Conservation (phyloP, 2,113 vertebrate species). For the Upupa epops region DNA sequence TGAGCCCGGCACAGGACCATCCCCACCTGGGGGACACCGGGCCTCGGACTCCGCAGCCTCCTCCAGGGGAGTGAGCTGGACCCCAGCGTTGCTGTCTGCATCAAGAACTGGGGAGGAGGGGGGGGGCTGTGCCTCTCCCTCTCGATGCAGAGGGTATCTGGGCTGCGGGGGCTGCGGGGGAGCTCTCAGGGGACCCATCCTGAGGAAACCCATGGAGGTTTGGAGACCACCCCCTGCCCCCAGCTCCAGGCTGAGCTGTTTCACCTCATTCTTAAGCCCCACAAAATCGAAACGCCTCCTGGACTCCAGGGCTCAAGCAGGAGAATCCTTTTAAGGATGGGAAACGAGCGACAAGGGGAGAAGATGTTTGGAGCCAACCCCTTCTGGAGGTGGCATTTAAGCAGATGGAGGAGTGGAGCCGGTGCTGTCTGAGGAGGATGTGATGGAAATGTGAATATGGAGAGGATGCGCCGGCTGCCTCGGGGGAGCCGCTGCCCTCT, state of each 20-base stretch:
- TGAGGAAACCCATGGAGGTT: neutral
- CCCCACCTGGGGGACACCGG: neutral
- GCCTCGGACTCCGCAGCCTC: neutral
- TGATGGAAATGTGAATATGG: slow-evolving; percentile 52
- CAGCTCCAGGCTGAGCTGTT: rapidly evolving
- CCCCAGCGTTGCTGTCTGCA: rapidly evolving
- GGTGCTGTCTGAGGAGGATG: slow-evolving; percentile 35
- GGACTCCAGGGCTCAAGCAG: neutral
- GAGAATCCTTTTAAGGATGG: neutral
- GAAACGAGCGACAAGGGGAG: neutral
- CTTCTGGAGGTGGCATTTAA: slow-evolving; percentile 37
- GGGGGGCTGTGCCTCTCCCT: neutral
- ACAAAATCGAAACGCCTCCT: rapidly evolving
- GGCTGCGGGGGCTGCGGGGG: neutral
- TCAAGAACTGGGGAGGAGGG: neutral
- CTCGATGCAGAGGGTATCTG: neutral
- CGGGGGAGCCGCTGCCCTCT: neutral
- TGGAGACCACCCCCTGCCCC: neutral
- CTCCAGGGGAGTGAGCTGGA: rapidly evolving
- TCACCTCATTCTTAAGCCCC: rapidly evolving
- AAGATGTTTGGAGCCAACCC: neutral
- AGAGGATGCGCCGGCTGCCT: neutral
- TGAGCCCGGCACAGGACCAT: rapidly evolving
- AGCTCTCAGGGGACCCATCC: neutral
- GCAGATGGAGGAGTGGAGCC: slow-evolving; percentile 41